Base-by-base conservation (phyloP, 2,797 vertebrate genomes). In the Acomys russatus region DNA sequence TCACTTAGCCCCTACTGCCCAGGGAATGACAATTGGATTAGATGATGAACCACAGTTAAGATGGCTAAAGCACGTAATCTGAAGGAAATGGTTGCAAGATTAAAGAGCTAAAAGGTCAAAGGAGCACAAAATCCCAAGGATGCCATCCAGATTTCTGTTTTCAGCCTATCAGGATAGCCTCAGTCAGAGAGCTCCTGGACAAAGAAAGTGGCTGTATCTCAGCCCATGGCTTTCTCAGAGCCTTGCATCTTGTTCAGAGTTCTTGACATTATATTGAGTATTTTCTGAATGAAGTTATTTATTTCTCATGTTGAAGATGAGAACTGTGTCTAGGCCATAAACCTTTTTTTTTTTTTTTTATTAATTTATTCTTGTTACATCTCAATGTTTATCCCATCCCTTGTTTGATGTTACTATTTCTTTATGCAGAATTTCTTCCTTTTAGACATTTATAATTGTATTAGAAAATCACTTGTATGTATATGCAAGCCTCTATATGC, bases 301-400 rank as follows among this genome's bases (percentile, higher is more conserved):
- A 77, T 61, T 85, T 90, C 85, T 64, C 23, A 9, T 70, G 15
- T 76, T 91, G 88, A 68, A 90, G 92, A 66, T 14, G 49, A 59
- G 77, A 79, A 74, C 9, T 59, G 0, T 80, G n/a, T 33, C 51
- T 15, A 38, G 49, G 30, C 2, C 1, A 63, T 77, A 3, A 79
- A 77, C 76, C 56, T 80, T n/a, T n/a, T n/a, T n/a, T n/a, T n/a
- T n/a, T n/a, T n/a, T n/a, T n/a, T n/a, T n/a, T n/a, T n/a, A n/a
- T n/a, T n/a, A n/a, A n/a, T n/a, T n/a, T n/a, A n/a, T n/a, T n/a
- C n/a, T n/a, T n/a, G n/a, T n/a, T n/a, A n/a, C n/a, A n/a, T n/a
- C n/a, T n/a, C n/a, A n/a, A n/a, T n/a, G n/a, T n/a, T n/a, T n/a
- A n/a, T n/a, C n/a, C n/a, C n/a, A n/a, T n/a, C n/a, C n/a, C n/a